phyloP scores from a whole-genome alignment of 2,797 vertebrate genomes.

The Glyptemys insculpta region DNA sequence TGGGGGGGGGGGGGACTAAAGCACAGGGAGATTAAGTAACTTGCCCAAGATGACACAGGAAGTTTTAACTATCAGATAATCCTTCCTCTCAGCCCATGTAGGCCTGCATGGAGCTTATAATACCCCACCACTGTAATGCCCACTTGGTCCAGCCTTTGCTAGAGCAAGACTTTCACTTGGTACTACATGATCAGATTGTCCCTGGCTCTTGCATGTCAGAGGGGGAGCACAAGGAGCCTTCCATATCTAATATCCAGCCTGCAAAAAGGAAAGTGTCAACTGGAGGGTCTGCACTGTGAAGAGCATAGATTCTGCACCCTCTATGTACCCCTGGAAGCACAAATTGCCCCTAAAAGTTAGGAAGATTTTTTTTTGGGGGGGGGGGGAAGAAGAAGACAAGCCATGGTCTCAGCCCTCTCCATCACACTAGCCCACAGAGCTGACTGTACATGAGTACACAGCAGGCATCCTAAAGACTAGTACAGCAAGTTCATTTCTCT shows the following conservation, averaged over 20 bases:
- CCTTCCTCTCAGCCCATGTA: fast-evolving
- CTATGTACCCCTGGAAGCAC: neutral
- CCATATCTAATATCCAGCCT: neutral
- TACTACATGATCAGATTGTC: fast-evolving
- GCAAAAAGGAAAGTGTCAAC: neutral
- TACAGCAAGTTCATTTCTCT: neutral
- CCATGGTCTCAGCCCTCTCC: neutral
- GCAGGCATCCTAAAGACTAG: neutral
- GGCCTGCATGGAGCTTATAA: neutral
- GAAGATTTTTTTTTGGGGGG: too few relatives aligned
- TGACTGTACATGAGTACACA: neutral
- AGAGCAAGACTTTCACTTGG: neutral
- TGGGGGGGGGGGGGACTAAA: fast-evolving
- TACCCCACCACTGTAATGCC: neutral
- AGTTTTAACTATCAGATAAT: neutral
- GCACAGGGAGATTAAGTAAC: neutral
- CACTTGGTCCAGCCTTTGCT: neutral
- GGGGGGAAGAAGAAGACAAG: fast-evolving
- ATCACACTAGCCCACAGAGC: neutral
- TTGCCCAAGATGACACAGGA: fast-evolving
- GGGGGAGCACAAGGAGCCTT: neutral
- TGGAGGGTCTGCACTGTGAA: neutral
- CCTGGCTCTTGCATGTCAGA: fast-evolving
- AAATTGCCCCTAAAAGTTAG: neutral
- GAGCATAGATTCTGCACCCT: neutral